These are phyloP conservation scores for Mactromeris polynyma DNA, from an alignment of 2,888 invertebrate species.

Conservation along the genomic window DNA sequence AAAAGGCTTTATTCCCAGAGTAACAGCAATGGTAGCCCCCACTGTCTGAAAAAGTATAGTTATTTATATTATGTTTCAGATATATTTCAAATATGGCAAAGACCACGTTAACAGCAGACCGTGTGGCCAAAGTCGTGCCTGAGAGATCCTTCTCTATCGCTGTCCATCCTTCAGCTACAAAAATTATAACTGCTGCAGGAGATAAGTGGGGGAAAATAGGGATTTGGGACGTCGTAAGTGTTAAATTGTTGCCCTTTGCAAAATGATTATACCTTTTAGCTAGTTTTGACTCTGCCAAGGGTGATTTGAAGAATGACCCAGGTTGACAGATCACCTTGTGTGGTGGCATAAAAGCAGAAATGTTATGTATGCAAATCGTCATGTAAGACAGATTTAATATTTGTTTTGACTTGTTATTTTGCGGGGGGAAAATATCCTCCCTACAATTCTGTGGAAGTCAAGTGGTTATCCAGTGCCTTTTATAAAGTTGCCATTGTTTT, in stretches of 20 bases:
- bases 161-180: conserved; percentile 85
- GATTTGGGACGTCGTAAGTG: conserved; percentile 85
- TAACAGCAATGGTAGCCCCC: no score
- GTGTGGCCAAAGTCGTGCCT: conserved; percentile 85
- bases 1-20: no score
- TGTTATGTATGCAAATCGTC: no score
- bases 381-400: no score
- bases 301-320: no score
- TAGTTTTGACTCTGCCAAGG: neutral
- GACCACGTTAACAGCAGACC: conserved; percentile 71
- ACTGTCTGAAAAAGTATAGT: neutral
- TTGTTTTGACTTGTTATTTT: no score
- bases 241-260: no score
- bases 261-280: no score
- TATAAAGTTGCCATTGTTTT: neutral
- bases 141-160: conserved; percentile 86
- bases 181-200: conserved; percentile 86
- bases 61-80: conserved; percentile 35
- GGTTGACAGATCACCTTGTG: no score
- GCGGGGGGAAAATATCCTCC: no score
- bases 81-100: conserved; percentile 51
- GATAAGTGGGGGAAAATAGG: conserved; percentile 87
- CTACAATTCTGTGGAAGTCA: no score
- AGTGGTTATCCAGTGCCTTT: neutral
- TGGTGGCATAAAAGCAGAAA: no score